These are phyloP conservation scores for Coranthus polyacanthus DNA, from an alignment of 2,797 vertebrate genomes.

Conservation along the genomic window DNA sequence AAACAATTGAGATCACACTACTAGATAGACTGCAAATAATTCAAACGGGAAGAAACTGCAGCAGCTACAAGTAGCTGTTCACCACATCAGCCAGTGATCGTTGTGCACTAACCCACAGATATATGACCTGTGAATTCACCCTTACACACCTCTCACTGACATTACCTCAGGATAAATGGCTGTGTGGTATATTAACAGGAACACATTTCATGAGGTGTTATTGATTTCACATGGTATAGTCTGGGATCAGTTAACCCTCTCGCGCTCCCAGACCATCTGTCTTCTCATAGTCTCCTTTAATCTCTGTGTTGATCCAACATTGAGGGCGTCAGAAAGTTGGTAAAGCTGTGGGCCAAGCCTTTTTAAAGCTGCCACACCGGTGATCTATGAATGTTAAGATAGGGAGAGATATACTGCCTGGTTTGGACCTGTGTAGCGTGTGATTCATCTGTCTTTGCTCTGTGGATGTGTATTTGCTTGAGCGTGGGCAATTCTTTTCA, in stretches of 20 bases:
- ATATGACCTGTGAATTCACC: constrained; percentile 43
- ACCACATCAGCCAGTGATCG: background rate
- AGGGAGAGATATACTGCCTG: constrained; percentile 16
- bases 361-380: constrained; percentile 37
- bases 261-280: constrained; percentile 41
- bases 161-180: constrained; percentile 41
- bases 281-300: constrained; percentile 30
- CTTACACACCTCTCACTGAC: constrained; percentile 40
- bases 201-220: constrained; percentile 58
- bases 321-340: constrained; percentile 24
- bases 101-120: constrained; percentile 19
- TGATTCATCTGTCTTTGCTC: constrained; percentile 44
- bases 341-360: constrained; percentile 26
- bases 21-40: no score
- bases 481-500: constrained; percentile 27
- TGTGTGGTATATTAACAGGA: constrained; percentile 40
- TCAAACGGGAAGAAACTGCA: background rate
- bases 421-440: constrained; percentile 10
- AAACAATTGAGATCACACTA: no score
- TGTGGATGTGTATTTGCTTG: constrained; percentile 39
- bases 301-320: constrained; percentile 32
- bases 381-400: constrained; percentile 49
- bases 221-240: constrained; percentile 59
- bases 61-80: background rate
- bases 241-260: constrained; percentile 44